A percentile compares a stretch with the other conserved stretches of the same genome.
Conservation (phyloP, 2,113 vertebrate genomes). For the Trogon surrucura region DNA sequence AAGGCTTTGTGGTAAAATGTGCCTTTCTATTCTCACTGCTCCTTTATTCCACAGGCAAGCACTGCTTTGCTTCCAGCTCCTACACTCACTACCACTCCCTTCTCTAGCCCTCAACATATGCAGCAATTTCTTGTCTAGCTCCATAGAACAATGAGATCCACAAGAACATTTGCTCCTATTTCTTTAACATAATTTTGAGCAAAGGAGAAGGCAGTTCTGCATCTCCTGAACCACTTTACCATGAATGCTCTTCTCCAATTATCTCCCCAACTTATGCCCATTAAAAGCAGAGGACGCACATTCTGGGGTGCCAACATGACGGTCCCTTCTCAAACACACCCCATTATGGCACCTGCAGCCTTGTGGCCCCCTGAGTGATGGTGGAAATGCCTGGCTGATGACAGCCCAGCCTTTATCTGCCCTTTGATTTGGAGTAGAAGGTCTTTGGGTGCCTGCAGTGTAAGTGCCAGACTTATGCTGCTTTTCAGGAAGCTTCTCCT, state of each 20-base stretch:
- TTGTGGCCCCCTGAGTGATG: neutral
- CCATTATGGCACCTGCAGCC: accelerated
- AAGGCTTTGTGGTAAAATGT: neutral
- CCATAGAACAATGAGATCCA: neutral
- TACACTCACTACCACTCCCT: accelerated
- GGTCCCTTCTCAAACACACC: neutral
- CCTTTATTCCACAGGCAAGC: neutral
- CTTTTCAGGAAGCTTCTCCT: neutral
- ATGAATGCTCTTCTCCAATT: neutral
- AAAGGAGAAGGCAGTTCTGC: neutral
- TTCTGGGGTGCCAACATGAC: neutral
- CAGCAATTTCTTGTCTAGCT: neutral
- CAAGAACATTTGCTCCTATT: neutral
- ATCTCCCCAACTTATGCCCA: neutral
- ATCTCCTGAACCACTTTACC: neutral
- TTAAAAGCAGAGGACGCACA: neutral
- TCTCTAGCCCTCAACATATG: accelerated
- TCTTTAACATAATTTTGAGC: neutral
- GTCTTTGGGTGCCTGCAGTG: neutral
- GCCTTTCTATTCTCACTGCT: neutral
- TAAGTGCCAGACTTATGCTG: neutral
- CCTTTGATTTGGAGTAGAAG: neutral
- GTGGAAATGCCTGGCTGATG: neutral
- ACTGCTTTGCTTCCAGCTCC: neutral
- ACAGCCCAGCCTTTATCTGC: neutral